These are phyloP conservation scores for Steinernema hermaphroditum DNA, from an alignment of 2,888 invertebrate genomes.

Conservation along the genomic window DNA sequence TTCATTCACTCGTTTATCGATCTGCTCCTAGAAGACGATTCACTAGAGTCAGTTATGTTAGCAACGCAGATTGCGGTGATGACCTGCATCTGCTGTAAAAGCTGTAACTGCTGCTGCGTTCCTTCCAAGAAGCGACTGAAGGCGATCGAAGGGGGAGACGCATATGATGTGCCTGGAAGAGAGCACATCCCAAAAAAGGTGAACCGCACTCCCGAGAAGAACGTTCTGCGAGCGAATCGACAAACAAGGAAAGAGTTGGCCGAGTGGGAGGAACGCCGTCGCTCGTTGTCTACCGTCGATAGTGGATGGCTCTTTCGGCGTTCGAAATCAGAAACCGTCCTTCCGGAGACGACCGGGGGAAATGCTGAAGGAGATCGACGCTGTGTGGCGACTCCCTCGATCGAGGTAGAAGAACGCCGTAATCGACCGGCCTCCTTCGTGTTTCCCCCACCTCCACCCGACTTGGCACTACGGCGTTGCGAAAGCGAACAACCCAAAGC, in stretches of 20 bases:
- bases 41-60: constrained; percentile 9
- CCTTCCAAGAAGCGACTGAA: not conserved
- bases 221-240: constrained; percentile 17
- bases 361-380: no score
- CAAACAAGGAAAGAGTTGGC: constrained; percentile 5
- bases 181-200: constrained; percentile 13
- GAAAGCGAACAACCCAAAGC: constrained; percentile 18
- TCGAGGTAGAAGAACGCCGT: no score
- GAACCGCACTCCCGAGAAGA: constrained; percentile 5
- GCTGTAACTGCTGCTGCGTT: constrained; percentile 34
- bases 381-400: no score
- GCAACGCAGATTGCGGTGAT: constrained; percentile 34
- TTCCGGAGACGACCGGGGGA: not conserved
- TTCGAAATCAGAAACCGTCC: constrained; percentile 10
- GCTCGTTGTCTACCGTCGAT: not conserved
- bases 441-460: not conserved
- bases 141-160: constrained; percentile 19
- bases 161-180: not conserved
- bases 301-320: constrained; percentile 18
- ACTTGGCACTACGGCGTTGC: not conserved
- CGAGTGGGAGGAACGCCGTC: constrained; percentile 16
- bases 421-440: not conserved
- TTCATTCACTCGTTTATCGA: not conserved
- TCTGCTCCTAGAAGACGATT: constrained; percentile 3
- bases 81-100: constrained; percentile 32